These are phyloP conservation scores for Trachurus trachurus DNA, from an alignment of 2,797 vertebrate genomes.

Conservation along the genomic window DNA sequence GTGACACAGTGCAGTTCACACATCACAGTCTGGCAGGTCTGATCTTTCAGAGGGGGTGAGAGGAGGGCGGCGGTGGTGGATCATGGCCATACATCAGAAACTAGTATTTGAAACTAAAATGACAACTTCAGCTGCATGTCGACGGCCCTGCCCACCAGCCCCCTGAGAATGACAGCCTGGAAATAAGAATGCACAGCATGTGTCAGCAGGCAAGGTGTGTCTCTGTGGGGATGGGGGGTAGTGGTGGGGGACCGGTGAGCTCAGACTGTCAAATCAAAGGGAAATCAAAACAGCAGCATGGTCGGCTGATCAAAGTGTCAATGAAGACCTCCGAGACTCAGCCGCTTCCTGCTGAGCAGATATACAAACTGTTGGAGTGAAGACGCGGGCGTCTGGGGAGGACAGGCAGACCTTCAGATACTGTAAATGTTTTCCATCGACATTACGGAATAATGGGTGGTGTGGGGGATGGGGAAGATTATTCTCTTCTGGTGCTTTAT, in stretches of 20 bases:
- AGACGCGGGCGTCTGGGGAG: conserved; percentile 38
- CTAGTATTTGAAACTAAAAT: conserved; percentile 55
- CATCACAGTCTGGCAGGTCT: conserved; percentile 59
- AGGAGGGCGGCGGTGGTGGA: neutral
- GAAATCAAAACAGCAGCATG: conserved; percentile 72
- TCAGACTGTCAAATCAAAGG: conserved; percentile 72
- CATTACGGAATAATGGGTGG: conserved; percentile 20
- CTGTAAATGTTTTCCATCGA: conserved; percentile 28
- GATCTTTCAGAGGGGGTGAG: conserved; percentile 28
- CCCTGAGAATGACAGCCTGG: conserved; percentile 50
- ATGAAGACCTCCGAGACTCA: conserved; percentile 59
- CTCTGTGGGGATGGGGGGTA: neutral
- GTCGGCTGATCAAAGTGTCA: conserved; percentile 69
- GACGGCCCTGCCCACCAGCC: conserved; percentile 33
- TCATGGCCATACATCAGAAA: conserved; percentile 67
- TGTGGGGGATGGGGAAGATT: conserved; percentile 39
- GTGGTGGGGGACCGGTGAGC: neutral
- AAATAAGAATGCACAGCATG: conserved; percentile 54
- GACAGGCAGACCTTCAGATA: conserved; percentile 36
- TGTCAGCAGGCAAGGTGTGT: conserved; percentile 64
- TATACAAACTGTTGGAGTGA: conserved; percentile 54
- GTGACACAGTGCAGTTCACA: conserved; percentile 47
- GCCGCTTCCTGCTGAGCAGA: conserved; percentile 50
- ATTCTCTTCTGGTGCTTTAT: conserved; percentile 28
- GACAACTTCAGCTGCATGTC: conserved; percentile 56